These are phyloP conservation scores for Pachydiplax longipennis DNA, from an alignment of 2,888 invertebrate species.

Conservation along the genomic window DNA sequence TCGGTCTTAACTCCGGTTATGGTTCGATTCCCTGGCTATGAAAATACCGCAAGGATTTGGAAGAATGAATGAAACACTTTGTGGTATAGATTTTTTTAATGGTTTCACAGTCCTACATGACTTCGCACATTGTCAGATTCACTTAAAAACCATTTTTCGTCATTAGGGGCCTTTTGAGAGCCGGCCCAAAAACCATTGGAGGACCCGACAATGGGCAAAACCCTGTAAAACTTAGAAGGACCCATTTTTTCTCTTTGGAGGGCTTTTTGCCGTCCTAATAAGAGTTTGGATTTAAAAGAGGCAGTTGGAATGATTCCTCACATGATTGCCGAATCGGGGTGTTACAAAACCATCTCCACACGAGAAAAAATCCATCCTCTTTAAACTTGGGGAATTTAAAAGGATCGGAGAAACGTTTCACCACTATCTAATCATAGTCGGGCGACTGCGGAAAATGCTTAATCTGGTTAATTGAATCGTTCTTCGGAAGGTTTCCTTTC, in stretches of 20 bases:
- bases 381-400: background rate
- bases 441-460: background rate
- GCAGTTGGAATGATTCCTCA: background rate
- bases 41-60: no score
- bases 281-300: background rate
- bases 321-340: background rate
- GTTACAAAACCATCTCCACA: background rate
- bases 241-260: background rate
- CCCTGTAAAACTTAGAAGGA: background rate
- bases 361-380: background rate
- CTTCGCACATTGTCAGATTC: constrained; percentile 35
- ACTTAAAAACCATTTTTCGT: constrained; percentile 30
- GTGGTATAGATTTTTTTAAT: background rate
- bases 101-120: constrained; percentile 37
- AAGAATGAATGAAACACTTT: no score
- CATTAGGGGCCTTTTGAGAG: background rate
- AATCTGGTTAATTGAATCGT: background rate
- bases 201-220: background rate
- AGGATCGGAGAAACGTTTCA: background rate
- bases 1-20: no score
- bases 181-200: background rate
- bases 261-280: no score
- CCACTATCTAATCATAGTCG: background rate
- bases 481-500: background rate
- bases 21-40: no score